phyloP scores from a whole-genome alignment of 2,888 invertebrate genomes.

The Ophion slaviceki region DNA sequence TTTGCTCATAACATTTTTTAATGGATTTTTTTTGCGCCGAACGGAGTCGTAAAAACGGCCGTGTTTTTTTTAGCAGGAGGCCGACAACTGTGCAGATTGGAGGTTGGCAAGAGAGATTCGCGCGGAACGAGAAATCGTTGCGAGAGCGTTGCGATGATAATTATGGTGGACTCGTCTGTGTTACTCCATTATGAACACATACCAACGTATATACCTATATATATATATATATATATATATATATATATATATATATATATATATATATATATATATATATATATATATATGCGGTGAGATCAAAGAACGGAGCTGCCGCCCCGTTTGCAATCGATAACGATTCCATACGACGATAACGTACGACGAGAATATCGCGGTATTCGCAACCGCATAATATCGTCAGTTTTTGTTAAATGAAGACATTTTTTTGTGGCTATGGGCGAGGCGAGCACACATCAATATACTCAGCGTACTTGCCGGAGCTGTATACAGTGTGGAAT shows the following conservation, averaged over 20 bases:
- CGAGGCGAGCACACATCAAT: constrained; percentile 37
- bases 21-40: too few species aligned
- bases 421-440: constrained; percentile 40
- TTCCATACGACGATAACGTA: constrained; percentile 58
- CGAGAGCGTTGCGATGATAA: constrained; percentile 56
- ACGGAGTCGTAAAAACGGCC: neutral
- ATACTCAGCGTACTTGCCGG: constrained; percentile 14
- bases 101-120: constrained; percentile 31
- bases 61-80: neutral
- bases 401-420: constrained; percentile 62
- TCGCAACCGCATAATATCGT: constrained; percentile 46
- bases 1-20: too few species aligned
- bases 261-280: constrained; percentile 4
- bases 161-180: constrained; percentile 54
- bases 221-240: neutral
- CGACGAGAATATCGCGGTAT: constrained; percentile 33
- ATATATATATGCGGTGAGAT: constrained; percentile 40
- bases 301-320: constrained; percentile 57
- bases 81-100: constrained; percentile 41
- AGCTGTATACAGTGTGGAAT: constrained; percentile 16
- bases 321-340: constrained; percentile 66
- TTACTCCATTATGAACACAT: constrained; percentile 11
- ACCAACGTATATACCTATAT: neutral
- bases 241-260: constrained; percentile 5
- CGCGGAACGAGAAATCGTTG: constrained; percentile 48